Conservation (phyloP, 2,113 vertebrate species). For the Thryonomys swinderianus region DNA sequence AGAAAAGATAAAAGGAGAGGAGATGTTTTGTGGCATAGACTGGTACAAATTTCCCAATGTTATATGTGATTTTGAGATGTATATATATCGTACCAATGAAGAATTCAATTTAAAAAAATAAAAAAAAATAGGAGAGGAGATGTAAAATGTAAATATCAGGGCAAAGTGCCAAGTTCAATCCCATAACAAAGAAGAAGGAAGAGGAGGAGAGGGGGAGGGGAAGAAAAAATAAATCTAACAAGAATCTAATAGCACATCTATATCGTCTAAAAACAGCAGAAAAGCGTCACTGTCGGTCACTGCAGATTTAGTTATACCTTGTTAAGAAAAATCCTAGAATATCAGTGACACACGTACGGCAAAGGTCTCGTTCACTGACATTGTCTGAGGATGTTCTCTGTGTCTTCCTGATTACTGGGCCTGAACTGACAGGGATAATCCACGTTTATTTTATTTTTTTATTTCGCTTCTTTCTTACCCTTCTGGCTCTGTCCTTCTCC, state of each 20-base stretch:
- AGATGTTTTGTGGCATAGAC: too few species aligned
- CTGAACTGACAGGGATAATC: not conserved
- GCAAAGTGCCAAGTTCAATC: not conserved
- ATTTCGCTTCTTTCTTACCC: not conserved
- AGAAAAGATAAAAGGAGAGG: not conserved
- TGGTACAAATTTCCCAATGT: too few species aligned
- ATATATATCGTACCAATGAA: too few species aligned
- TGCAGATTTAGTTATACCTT: too few species aligned
- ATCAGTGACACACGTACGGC: rapidly evolving
- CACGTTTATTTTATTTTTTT: too few species aligned
- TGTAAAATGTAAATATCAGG: not conserved
- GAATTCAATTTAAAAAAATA: too few species aligned
- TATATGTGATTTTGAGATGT: too few species aligned
- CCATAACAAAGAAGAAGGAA: too few species aligned
- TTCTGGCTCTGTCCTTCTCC: not conserved
- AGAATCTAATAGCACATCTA: not conserved
- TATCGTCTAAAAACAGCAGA: not conserved
- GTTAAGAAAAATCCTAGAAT: not conserved
- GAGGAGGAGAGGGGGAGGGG: too few species aligned
- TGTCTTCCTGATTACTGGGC: too few species aligned
- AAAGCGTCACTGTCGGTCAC: not conserved
- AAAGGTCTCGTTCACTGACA: too few species aligned
- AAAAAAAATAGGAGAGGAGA: not conserved
- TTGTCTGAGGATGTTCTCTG: not conserved
- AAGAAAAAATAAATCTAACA: too few species aligned